Base-by-base conservation (phyloP, 1,140 invertebrate genomes). In the Cyclargus thomasi region DNA sequence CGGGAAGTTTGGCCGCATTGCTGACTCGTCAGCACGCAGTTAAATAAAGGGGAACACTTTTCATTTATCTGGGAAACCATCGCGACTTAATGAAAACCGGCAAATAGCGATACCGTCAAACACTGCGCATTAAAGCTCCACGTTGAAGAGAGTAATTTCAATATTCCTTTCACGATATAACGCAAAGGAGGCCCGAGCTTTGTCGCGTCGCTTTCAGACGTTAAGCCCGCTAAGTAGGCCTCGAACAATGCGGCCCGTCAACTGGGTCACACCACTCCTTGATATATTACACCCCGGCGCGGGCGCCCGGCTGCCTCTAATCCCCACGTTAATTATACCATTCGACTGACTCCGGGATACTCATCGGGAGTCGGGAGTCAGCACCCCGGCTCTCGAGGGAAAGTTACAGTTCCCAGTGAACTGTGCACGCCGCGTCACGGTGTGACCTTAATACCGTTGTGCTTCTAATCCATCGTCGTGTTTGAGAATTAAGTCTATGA, bases 201-300 rank as follows among this genome's bases (percentile, higher is more conserved):
- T 59, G 55, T 59, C 55, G 55, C 55, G 17, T 59, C 55, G 55
- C 55, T 59, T 20, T 59, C 55, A 59, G 55, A 59, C 55, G 17
- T 21, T 20, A 20, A 18, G 55, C 55, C 55, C 18, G 55, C 18
- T 20, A 59, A 59, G 55, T 59, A 59, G 55, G 55, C 17, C 55
- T 59, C 55, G 55, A 59, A 59, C 55, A 59, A 59, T 59, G 55
- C 17, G 10, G 55, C 55, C 55, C 18, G 55, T 59, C 55, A 59
- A 59, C 55, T 59, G 55, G 55, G 55, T 59, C 55, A 59, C 55
- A 17, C 55, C 55, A 17, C 55, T 18, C 55, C 17, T 21, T 59
- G 55, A 59, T 59, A 59, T 59, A 59, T 59, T 20, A 20, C 55
- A 21, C 55, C 55, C 39, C 14, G 39, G 29, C 23, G 23, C 23